Base-by-base conservation (phyloP, 2,888 invertebrate genomes). In the Agrypnus murinus region DNA sequence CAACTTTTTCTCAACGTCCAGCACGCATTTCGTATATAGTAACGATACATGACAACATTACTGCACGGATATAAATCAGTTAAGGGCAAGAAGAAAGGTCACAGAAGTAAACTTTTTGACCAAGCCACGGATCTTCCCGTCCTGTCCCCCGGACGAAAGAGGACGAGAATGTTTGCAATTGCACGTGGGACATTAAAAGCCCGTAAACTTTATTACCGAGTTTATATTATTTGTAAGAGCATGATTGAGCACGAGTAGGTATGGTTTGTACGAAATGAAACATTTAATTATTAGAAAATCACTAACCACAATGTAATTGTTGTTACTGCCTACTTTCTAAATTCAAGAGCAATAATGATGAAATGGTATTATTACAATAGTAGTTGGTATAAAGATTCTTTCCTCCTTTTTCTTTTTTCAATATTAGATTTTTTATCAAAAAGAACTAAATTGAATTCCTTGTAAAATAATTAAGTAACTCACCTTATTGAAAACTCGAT, bases 61-160 rank as follows among this genome's bases (percentile, higher is more conserved):
- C 38, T 36, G 34, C 12, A 15, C 19, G 43, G 43, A 17, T 43
- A 32, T 59, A 59, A 59, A 59, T 59, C 59, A 59, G 43, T 40
- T 43, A 59, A 59, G 17, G 59, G 59, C 59, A 43, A 57, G 59
- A 55, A 12, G 58, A 55, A 55, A 46, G 62, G 62, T 48, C 59
- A n/a, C n/a, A 55, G 31, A 25, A 48, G 62, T 46, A 40, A 12
- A 17, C 15, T 32, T n/a, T n/a, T 46, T 62, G 62, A 62, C 62
- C 62, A 62, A n/a, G n/a, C n/a, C n/a, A n/a, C n/a, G n/a, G n/a
- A n/a, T n/a, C n/a, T n/a, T n/a, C n/a, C n/a, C n/a, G n/a, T n/a
- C n/a, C n/a, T n/a, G n/a, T n/a, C n/a, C n/a, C n/a, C n/a, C n/a
- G n/a, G n/a, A n/a, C n/a, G n/a, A n/a, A n/a, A n/a, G n/a, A n/a